Evolutionary conservation across 1,140 invertebrate genomes (phyloP), one percentile per base, ranked within the genome.

Genomic region (Drosophila repleta): DNA sequence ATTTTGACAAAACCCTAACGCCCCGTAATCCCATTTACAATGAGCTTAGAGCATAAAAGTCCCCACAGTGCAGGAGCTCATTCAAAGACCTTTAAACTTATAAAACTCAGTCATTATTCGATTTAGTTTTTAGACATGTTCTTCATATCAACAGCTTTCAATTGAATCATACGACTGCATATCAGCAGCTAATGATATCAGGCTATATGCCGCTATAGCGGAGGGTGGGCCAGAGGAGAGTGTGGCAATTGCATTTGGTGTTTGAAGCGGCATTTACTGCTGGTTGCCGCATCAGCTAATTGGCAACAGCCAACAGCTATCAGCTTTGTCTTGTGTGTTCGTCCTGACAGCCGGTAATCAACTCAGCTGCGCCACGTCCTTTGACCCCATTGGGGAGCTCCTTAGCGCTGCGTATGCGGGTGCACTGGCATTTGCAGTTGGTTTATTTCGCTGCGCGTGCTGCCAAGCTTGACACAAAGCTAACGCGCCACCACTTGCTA

Each of bases 341-440:
- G 64, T 60, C 41, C 56, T 58, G 35, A 56, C 56, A 29, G 49
- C 24, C 65, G 70, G 57, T 68, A 73, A 73, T 73, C 70, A 68
- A 73, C 57, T 73, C 64, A 62, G 60, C 56, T 62, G 55, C 35
- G 26, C 43, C 43, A 49, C 41, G 49, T 66, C 68, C 67, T 65
- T 65, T 71, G 52, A 57, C 62, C 68, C 68, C 45, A 7, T 70
- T 17, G 41, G 57, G 17, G 1, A 62, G 32, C 56, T 32, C 20
- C 62, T 29, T 5, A 43, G 18, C 17, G 32, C 29, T 52, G 32
- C 46, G 24, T 52, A 65, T 62, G 57, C 64, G 48, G 37, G 18
- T 55, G 66, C 60, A 55, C 20, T 45, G 26, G 63, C 55, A 60
- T 29, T 67, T 41, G 55, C 39, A 60, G 39, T 67, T 32, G 55